A percentile compares a stretch with the other conserved stretches of the same genome.
These are phyloP conservation scores for Margarornis squamiger DNA, from an alignment of 2,797 vertebrate species.

Conservation along the genomic window DNA sequence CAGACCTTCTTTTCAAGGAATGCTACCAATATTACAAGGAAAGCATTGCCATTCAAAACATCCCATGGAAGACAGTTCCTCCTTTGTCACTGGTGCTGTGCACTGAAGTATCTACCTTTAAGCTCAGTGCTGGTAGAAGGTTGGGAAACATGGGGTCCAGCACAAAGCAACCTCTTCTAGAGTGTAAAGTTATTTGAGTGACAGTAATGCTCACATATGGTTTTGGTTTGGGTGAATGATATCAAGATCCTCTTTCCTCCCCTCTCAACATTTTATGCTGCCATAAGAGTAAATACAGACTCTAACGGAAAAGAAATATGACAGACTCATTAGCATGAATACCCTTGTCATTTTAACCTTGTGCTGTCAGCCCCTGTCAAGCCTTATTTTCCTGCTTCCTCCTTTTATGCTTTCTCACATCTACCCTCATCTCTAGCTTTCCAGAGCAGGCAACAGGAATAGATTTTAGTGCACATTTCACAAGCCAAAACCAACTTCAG, in stretches of 20 bases:
- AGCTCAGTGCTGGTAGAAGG: not conserved
- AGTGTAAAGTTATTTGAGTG: not conserved
- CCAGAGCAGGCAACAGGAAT: not conserved
- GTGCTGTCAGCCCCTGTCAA: not conserved
- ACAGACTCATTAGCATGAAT: not conserved
- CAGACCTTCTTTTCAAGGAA: not conserved
- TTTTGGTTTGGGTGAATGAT: not conserved
- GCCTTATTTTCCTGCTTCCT: not conserved
- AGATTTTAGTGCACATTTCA: not conserved
- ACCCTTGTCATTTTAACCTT: not conserved
- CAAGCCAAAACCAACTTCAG: not conserved
- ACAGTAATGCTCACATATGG: not conserved
- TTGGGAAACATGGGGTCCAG: not conserved
- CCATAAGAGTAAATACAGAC: not conserved
- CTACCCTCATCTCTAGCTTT: not conserved
- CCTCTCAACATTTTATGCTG: not conserved
- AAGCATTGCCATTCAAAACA: not conserved
- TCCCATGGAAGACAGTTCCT: not conserved
- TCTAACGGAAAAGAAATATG: not conserved
- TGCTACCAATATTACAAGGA: not conserved
- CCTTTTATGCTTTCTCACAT: not conserved
- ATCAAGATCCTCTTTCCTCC: not conserved
- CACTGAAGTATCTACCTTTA: not conserved
- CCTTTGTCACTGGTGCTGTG: not conserved
- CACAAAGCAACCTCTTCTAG: not conserved